phyloP scores from a whole-genome alignment of 1,140 invertebrate genomes.

The Tetraneura akinire region DNA sequence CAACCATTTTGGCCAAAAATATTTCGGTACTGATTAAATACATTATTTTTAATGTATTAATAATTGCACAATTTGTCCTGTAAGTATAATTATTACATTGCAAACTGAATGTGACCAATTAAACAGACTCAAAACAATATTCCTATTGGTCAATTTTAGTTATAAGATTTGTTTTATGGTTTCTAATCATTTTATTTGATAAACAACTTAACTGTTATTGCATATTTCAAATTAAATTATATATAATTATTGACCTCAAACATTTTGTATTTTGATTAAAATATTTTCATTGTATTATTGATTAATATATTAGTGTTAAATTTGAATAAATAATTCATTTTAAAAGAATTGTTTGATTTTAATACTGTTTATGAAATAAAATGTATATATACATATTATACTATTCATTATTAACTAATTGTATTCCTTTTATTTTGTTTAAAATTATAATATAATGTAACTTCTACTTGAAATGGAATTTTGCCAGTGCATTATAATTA shows the following conservation, averaged over 20 bases:
- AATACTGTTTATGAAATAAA: background rate
- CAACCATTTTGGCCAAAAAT: conserved; percentile 97
- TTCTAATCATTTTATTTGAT: background rate
- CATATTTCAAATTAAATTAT: background rate
- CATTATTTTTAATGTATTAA: conserved; percentile 15
- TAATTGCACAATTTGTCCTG: conserved; percentile 1
- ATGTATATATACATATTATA: too few species aligned
- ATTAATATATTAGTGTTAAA: conserved; percentile 1
- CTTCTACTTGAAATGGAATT: background rate
- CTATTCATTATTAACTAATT: too few species aligned
- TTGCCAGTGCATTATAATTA: background rate
- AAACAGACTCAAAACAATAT: conserved; percentile 6
- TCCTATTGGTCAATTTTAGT: conserved; percentile 25
- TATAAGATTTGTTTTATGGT: conserved; percentile 2
- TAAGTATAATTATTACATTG: conserved; percentile 6
- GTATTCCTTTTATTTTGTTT: too few species aligned
- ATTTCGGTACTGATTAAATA: conserved; percentile 92
- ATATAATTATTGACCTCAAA: background rate
- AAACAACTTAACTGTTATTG: conserved; percentile 11
- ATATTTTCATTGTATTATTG: conserved; percentile 22
- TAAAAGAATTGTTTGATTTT: background rate
- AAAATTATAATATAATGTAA: background rate
- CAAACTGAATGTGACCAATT: conserved; percentile 23
- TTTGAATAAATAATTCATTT: conserved; percentile 22
- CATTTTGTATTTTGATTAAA: conserved; percentile 12